Evolutionary conservation across 2,113 vertebrate species (phyloP).

Genomic region (Odocoileus virginianus): DNA sequence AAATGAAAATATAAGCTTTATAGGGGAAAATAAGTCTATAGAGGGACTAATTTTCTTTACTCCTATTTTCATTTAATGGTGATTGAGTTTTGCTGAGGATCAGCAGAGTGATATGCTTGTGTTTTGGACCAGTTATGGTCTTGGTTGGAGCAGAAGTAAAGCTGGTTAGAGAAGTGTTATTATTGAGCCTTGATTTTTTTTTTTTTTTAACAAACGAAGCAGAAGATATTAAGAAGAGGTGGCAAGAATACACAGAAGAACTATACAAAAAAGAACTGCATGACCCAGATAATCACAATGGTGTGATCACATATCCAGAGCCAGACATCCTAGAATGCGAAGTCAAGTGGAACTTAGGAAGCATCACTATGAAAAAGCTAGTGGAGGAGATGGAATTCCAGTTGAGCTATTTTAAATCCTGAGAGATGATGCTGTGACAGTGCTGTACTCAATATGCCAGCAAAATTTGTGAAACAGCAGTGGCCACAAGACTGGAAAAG

Average conservation of each 20-base stretch:
- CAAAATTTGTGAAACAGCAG: neutral
- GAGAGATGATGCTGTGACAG: neutral
- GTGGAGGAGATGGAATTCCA: neutral
- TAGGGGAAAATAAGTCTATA: neutral
- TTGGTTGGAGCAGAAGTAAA: neutral
- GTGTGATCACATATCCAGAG: neutral
- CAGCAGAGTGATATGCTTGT: neutral
- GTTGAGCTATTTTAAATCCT: neutral
- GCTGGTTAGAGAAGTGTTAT: neutral
- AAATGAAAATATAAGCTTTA: neutral
- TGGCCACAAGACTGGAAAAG: neutral
- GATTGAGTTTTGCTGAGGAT: neutral
- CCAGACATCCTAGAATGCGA: rapidly evolving
- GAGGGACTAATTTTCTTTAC: neutral
- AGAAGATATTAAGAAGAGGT: neutral
- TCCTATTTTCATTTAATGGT: neutral
- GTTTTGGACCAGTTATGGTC: neutral
- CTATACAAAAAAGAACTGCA: neutral
- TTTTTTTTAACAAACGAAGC: neutral
- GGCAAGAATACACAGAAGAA: neutral
- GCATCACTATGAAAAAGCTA: neutral
- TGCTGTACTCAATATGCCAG: neutral
- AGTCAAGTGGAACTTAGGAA: neutral
- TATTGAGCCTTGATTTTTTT: neutral
- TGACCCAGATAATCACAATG: neutral